Base-by-base conservation (phyloP, 2,888 invertebrate genomes). In the Lycaena phlaeas region DNA sequence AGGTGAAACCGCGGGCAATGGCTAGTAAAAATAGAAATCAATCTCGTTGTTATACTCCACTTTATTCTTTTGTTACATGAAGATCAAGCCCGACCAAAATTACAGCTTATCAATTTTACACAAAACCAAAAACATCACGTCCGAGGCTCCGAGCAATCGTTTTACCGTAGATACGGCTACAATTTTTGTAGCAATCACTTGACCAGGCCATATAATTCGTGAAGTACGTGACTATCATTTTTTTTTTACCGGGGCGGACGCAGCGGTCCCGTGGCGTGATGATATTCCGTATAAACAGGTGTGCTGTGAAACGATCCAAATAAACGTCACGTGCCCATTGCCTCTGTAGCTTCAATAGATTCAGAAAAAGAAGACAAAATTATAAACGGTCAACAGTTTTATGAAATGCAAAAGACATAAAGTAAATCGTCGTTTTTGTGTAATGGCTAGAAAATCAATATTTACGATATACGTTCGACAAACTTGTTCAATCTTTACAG, bases 161-260 rank as follows among this genome's bases (percentile, higher is more conserved):
- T 54, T 48, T 52, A 52, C 52, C 51, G 48, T 65, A 66, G 63
- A 64, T 63, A 64, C 67, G 68, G 66, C 58, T 77, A 70, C 64
- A 61, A 70, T 66, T 69, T 69, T 66, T 57, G 58, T 64, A 62
- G 63, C 63, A 59, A 61, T 64, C 64, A 63, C 63, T 68, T 64
- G 64, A 61, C 59, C 66, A 60, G 62, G 61, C 72, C 68, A 73
- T 76, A 67, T 72, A 74, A 75, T 76, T 79, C 71, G 75, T 72
- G 69, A 66, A 55, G 62, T 66, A 79, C 79, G 81, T 79, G 79
- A 77, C 71, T 55, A 68, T 70, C 57, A 59, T 64, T 70, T 72
- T 61, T 62, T 70, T 64, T 41, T 39, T 45, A 45, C 50, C 46
- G 46, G 39, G 48, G 44, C 45, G 46, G 46, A 41, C 42, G 62